Base-by-base conservation (phyloP, 2,888 invertebrate genomes). In the Ischnus inquisitorius region DNA sequence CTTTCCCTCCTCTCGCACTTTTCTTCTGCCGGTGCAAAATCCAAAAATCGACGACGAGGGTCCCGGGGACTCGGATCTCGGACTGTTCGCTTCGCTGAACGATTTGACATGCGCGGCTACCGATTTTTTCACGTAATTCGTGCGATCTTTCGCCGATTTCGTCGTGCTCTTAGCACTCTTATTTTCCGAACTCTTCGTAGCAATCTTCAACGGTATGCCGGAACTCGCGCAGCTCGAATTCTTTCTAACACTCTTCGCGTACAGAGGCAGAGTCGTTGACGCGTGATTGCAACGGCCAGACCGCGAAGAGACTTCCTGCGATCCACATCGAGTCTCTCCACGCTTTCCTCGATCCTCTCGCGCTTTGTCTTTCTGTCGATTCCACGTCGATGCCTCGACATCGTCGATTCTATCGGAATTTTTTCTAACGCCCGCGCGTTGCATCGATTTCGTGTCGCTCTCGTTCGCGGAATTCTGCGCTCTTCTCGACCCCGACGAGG, bases 21-120 rank as follows among this genome's bases (percentile, higher is more conserved):
- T 92, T 71, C 93, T 88, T 60, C 90, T 90, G 0, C 91, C 92
- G 2, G 93, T 93, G 78, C 93, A 93, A 48, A 93, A 89, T 28
- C 93, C 92, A 78, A 92, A 93, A 76, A 93, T 93, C 78, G 92
- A 93, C n/a, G 92, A 88, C 0, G 90, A 51, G 1, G 86, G 79
- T 0, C 85, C 85, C 0, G 91, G 90, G 0, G 91, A 89, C 1
- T 65, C 83, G 0, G 90, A 89, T 3, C 87, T 86, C 0, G 81
- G 85, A 60, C 86, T 88, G 48, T 88, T 85, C 0, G 88, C 87
- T 77, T 90, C 90, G 82, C 90, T 89, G 57, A 86, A 87, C 25
- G 89, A 87, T 76, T 87, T 88, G 1, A 87, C 84, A 34, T 89
- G 89, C 46, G 81, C 76, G n/a, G 80, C 75, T 2, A 84, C 85